Evolutionary conservation across 2,888 invertebrate genomes (phyloP).

Genomic region (Allophyes oxyacanthae): DNA sequence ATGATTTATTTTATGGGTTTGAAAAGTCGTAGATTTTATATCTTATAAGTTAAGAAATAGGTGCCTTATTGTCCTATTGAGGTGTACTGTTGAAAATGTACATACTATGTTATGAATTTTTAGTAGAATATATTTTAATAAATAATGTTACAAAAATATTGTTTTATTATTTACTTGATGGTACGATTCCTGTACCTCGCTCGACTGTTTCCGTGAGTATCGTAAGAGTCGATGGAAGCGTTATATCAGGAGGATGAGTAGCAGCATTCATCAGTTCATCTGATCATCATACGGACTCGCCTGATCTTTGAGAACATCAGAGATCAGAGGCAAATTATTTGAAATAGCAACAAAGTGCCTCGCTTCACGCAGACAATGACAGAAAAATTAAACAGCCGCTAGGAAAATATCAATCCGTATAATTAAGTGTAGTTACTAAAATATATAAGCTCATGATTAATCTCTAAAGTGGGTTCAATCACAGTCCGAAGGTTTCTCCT

Average conservation of each 20-base stretch:
- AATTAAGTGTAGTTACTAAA: constrained; percentile 43
- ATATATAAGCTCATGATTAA: constrained; percentile 27
- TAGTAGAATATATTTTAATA: constrained; percentile 85
- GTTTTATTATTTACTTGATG: constrained; percentile 53
- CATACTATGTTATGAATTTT: constrained; percentile 86
- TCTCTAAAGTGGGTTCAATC: constrained; percentile 51
- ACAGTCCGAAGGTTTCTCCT: constrained; percentile 72
- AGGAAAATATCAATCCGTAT: constrained; percentile 30
- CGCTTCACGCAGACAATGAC: not conserved
- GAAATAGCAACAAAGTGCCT: too few species aligned
- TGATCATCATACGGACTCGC: constrained; percentile 10
- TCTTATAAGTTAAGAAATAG: constrained; percentile 63
- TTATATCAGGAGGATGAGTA: constrained; percentile 9
- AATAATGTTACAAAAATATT: constrained; percentile 79
- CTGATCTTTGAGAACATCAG: not conserved
- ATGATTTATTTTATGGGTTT: constrained; percentile 66
- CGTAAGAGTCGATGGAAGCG: constrained; percentile 1
- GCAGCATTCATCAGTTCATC: constrained; percentile 31
- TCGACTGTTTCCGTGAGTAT: not conserved
- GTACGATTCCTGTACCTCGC: constrained; percentile 1
- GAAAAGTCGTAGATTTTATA: constrained; percentile 59
- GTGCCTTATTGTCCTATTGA: constrained; percentile 84
- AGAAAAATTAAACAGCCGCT: constrained; percentile 28
- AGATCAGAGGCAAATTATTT: too few species aligned
- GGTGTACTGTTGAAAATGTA: constrained; percentile 87